Base-by-base conservation (phyloP, 1,140 invertebrate genomes). In the Calliopsis andreniformis region DNA sequence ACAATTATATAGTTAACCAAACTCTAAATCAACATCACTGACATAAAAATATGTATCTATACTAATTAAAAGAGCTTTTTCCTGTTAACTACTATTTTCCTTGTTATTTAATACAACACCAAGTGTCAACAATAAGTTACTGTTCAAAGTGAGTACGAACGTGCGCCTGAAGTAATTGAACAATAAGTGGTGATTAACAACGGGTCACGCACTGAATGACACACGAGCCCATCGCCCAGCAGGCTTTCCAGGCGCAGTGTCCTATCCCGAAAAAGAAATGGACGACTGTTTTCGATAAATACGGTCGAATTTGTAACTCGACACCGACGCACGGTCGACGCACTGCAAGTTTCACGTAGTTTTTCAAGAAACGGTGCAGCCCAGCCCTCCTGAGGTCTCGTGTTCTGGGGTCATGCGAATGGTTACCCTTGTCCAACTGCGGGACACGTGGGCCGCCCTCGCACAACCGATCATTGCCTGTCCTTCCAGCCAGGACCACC, bases 371-470 rank as follows among this genome's bases (percentile, higher is more conserved):
- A 79, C n/a, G 14, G 12, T 12, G 39, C 58, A 35, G 12, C 12
- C 32, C 0, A 18, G 25, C 45, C 32, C 59, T 78, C 53, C 4
- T 39, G 16, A 20, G 45, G 53, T 70, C 53, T 80, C 70, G 63
- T 53, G 58, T 61, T 72, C 53, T 43, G 23, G 25, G 61, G 61
- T 63, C 69, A 30, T 47, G 45, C 63, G 78, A 79, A 72, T 79
- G 39, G 67, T 79, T 80, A 71, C 76, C 67, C 76, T 49, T 28
- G 63, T 53, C 45, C 35, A 49, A 72, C 69, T 79, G 76, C 39
- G 61, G 66, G 58, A 45, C 78, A 80, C 78, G 76, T 80, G 78
- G 28, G 30, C 39, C 53, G 58, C 23, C 53, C 69, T 78, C 30
- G 16, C 35, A 7, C 7, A 8, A 58, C 45, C 30, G 18, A 30